A percentile compares a stretch with the other conserved stretches of the same genome.
phyloP scores from a whole-genome alignment of 2,888 invertebrate genomes.

The Bruchidius siliquastri region DNA sequence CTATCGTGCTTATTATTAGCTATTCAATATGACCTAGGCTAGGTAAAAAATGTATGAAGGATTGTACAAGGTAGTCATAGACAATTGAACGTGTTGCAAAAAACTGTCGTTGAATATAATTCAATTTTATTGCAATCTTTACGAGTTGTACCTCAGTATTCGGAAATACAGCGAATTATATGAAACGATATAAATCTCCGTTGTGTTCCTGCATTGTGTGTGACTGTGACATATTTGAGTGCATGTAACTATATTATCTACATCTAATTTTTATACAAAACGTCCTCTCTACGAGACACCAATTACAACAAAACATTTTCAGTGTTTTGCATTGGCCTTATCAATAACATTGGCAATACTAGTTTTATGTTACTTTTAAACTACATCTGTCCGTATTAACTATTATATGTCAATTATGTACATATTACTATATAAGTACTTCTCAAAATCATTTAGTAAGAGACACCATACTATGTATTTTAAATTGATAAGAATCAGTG shows the following conservation, averaged over 20 bases:
- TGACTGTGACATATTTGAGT: constrained; percentile 2
- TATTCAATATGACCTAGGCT: not conserved
- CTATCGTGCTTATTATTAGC: not conserved
- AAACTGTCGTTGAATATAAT: not conserved
- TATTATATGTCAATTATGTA: no score
- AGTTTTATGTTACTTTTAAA: no score
- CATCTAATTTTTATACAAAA: no score
- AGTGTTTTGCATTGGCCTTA: no score
- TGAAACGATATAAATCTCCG: not conserved
- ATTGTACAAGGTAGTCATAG: not conserved
- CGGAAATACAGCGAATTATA: not conserved
- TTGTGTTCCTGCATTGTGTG: not conserved
- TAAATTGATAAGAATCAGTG: no score
- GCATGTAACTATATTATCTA: not conserved
- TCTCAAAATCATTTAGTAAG: no score
- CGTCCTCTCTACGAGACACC: no score
- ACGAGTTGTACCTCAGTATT: not conserved
- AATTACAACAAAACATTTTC: no score
- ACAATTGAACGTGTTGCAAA: not conserved
- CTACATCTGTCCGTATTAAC: no score
- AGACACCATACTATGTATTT: no score
- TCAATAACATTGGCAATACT: no score
- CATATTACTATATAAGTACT: no score
- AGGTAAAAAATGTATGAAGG: not conserved
- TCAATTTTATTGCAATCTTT: not conserved